Evolutionary conservation across 2,888 invertebrate genomes (phyloP), one percentile per base, ranked within the genome.

Genomic region (Herminia tarsipennalis): DNA sequence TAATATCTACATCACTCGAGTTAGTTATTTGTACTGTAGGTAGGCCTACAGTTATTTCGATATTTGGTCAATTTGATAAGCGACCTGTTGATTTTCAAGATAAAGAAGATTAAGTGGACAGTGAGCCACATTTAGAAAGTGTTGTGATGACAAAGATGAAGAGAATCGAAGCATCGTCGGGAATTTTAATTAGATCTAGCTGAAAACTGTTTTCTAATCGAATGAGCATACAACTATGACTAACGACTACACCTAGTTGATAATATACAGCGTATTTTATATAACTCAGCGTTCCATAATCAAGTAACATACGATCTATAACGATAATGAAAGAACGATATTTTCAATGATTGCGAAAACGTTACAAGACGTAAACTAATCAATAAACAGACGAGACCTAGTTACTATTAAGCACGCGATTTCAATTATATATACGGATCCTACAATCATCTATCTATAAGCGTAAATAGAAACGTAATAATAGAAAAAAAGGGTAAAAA

Each of bases 341-440:
- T 29, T 14, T 17, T 16, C n/a, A 17, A 2, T n/a, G 8, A 38
- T 49, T 34, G 29, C 39, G 5, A 28, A 17, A 28, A 17, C 20
- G 9, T 8, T 20, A 17, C n/a, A 24, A 6, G 5, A 4, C 8
- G n/a, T 16, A 8, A 25, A 18, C 13, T 21, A 75, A 77, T 77
- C 72, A 72, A 79, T 80, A 74, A 70, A 70, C 68, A 10, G 66
- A 72, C 56, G 58, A 79, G 68, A 73, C 69, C 72, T 70, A 71
- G 68, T 73, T 73, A n/a, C n/a, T n/a, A 62, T 58, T 55, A 57
- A 71, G 71, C 79, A 81, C 73, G 76, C 78, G 56, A 77, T 75
- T 66, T 63, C 49, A 56, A 43, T 54, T 46, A 38, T 55, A 39
- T 34, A 47, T 59, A 65, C 51, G 62, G 51, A 54, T 53, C 53